Evolutionary conservation across 1,140 invertebrate genomes (phyloP).

Genomic region (Ips nitidus): DNA sequence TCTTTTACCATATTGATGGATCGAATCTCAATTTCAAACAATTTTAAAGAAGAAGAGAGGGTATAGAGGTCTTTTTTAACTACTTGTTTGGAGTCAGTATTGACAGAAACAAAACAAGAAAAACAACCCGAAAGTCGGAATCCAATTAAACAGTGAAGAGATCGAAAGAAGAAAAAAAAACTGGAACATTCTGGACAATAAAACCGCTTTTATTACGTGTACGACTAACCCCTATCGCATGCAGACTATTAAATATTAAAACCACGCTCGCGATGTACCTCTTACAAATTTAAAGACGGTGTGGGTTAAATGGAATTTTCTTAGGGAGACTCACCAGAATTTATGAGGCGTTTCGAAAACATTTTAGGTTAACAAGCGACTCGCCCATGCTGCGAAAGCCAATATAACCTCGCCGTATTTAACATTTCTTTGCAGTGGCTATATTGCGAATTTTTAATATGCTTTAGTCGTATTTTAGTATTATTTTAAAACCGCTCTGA

Average conservation of each 20-base stretch:
- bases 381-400: conserved; percentile 19
- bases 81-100: no score
- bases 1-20: no score
- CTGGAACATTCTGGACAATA: conserved; percentile 3
- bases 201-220: conserved; percentile 17
- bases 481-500: background rate
- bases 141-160: no score
- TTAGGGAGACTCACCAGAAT: conserved; percentile 20
- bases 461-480: conserved; percentile 1
- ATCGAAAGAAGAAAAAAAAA: no score
- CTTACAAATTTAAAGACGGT: conserved; percentile 34
- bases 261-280: conserved; percentile 20
- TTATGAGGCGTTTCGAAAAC: conserved; percentile 32
- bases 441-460: conserved; percentile 20
- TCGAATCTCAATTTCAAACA: no score
- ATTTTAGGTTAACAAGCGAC: conserved; percentile 29
- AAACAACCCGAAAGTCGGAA: no score
- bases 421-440: conserved; percentile 4
- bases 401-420: conserved; percentile 19
- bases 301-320: conserved; percentile 34
- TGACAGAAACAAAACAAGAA: no score
- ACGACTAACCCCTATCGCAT: conserved; percentile 7
- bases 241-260: conserved; percentile 27
- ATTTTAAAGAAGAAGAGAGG: no score
- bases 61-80: no score